These are phyloP conservation scores for Mythimna vitellina DNA, from an alignment of 2,888 invertebrate species.

Conservation along the genomic window DNA sequence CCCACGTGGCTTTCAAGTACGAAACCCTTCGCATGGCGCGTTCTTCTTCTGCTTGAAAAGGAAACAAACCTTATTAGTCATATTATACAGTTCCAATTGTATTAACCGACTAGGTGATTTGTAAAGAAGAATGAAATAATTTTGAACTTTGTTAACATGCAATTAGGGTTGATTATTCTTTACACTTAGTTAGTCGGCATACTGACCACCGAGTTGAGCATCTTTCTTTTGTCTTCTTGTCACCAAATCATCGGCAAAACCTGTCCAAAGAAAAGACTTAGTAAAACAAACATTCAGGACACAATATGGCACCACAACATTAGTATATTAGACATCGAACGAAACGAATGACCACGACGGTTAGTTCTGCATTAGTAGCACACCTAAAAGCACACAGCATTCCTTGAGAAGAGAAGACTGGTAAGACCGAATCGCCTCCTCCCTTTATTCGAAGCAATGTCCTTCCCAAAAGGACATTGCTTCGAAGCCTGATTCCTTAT, in stretches of 20 bases:
- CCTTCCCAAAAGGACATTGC: slow-evolving; percentile 22
- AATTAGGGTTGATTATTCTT: slow-evolving; percentile 1
- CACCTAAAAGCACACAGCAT: slow-evolving; percentile 87
- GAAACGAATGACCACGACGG: slow-evolving; percentile 75
- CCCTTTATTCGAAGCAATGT: slow-evolving; percentile 58
- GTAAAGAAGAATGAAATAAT: not conserved
- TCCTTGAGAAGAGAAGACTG: slow-evolving; percentile 79
- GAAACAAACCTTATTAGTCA: slow-evolving; percentile 54
- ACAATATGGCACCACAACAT: slow-evolving; percentile 51
- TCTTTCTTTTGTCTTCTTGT: slow-evolving; percentile 89
- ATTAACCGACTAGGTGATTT: not conserved
- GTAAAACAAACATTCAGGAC: slow-evolving; percentile 46
- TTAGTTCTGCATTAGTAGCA: slow-evolving; percentile 85
- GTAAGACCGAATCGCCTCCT: slow-evolving; percentile 75
- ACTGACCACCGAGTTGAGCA: slow-evolving; percentile 88
- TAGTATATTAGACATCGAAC: slow-evolving; percentile 80
- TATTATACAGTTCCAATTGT: not conserved
- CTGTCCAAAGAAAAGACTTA: slow-evolving; percentile 72
- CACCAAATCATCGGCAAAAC: slow-evolving; percentile 89
- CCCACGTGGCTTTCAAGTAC: slow-evolving; percentile 98
- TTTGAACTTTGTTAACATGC: not conserved
- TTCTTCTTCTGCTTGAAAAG: slow-evolving; percentile 93
- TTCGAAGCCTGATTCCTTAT: slow-evolving; percentile 51
- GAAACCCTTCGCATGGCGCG: slow-evolving; percentile 96
- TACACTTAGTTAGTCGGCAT: slow-evolving; percentile 15